Percentiles rank a stretch among this genome's conserved stretches.
Evolutionary conservation across 2,888 invertebrate species (phyloP).

Genomic region (Tortricodes alternella): DNA sequence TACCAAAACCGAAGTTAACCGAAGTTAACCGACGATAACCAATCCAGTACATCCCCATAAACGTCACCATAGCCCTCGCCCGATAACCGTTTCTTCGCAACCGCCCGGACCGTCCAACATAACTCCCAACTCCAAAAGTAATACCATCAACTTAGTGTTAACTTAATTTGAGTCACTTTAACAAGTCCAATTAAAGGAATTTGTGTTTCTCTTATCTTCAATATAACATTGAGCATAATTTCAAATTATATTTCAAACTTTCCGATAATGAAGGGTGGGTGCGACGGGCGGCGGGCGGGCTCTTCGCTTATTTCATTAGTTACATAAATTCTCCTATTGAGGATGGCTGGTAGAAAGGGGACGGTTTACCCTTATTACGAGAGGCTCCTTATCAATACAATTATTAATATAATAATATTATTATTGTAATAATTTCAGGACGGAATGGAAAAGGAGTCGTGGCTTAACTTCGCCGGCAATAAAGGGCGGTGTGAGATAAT

Average conservation of each 20-base stretch:
- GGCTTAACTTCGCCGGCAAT: conserved; percentile 80
- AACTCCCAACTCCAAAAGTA: conserved; percentile 80
- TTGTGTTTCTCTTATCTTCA: conserved; percentile 84
- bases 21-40: conserved; percentile 6
- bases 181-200: conserved; percentile 84
- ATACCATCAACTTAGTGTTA: conserved; percentile 83
- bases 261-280: conserved; percentile 82
- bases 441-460: conserved; percentile 71
- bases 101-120: conserved; percentile 77
- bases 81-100: conserved; percentile 73
- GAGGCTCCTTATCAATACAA: conserved; percentile 83
- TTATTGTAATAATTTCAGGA: conserved; percentile 82
- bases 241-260: conserved; percentile 84
- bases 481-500: conserved; percentile 82
- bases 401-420: conserved; percentile 84
- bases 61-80: conserved; percentile 55
- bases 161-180: conserved; percentile 84
- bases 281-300: conserved; percentile 61
- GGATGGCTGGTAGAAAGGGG: conserved; percentile 82
- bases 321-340: conserved; percentile 83
- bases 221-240: conserved; percentile 84
- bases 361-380: conserved; percentile 83
- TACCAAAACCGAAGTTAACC: conserved; percentile 19
- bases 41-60: conserved; percentile 52
- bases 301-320: conserved; percentile 83